These are phyloP conservation scores for Cotesia congregata DNA, from an alignment of 2,888 invertebrate species.

Conservation along the genomic window DNA sequence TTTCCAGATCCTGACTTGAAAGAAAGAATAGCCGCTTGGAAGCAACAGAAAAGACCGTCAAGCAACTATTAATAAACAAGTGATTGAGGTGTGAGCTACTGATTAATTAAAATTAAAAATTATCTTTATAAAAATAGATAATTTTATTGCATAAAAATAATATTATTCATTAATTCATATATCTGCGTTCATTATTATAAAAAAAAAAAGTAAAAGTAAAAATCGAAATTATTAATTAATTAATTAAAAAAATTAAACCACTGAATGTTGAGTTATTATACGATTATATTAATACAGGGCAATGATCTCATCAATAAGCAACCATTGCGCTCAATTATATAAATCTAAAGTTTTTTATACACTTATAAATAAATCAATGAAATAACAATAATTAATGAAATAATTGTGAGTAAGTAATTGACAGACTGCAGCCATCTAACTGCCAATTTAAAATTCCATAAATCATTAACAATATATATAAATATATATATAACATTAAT, in stretches of 20 bases:
- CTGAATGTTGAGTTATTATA: slow-evolving; percentile 38
- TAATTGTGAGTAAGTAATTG: slow-evolving; percentile 29
- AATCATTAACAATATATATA: slow-evolving; percentile 14
- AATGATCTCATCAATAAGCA: slow-evolving; percentile 65
- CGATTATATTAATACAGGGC: slow-evolving; percentile 55
- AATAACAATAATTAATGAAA: slow-evolving; percentile 23
- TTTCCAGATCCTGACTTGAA: slow-evolving; percentile 85
- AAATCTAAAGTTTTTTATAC: slow-evolving; percentile 66
- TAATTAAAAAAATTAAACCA: neutral
- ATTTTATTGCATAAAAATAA: slow-evolving; percentile 22
- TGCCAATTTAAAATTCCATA: slow-evolving; percentile 58
- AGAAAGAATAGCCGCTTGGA: slow-evolving; percentile 89
- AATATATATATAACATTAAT: neutral
- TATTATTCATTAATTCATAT: slow-evolving; percentile 32
- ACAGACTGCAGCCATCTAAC: slow-evolving; percentile 68
- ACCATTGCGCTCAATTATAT: slow-evolving; percentile 62
- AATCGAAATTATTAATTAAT: neutral
- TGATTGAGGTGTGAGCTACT: slow-evolving; percentile 43
- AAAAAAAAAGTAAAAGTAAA: neutral
- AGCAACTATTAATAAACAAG: slow-evolving; percentile 57
- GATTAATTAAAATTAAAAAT: slow-evolving; percentile 28
- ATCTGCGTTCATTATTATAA: neutral
- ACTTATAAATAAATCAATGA: slow-evolving; percentile 47
- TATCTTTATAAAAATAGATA: neutral
- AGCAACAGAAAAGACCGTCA: slow-evolving; percentile 79